Evolutionary conservation across 2,113 vertebrate genomes (phyloP).

Genomic region (Microtus ochrogaster): DNA sequence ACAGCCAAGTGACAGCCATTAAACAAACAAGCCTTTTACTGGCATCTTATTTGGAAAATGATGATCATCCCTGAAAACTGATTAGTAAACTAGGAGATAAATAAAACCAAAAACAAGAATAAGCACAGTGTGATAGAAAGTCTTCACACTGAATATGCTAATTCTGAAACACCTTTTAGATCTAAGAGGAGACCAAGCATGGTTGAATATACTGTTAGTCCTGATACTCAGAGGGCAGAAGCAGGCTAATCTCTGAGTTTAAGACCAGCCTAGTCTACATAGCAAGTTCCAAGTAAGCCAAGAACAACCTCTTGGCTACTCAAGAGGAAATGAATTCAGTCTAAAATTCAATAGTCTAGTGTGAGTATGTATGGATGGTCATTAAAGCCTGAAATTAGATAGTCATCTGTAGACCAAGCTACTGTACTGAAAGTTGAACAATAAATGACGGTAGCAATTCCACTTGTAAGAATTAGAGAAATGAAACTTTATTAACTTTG

Average conservation of each 20-base stretch:
- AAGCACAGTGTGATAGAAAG: not conserved
- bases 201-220: not conserved
- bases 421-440: not conserved
- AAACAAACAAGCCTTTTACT: not conserved
- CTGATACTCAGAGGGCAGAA: not conserved
- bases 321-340: not conserved
- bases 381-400: not conserved
- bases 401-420: not conserved
- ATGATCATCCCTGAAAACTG: not conserved
- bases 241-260: not conserved
- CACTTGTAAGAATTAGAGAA: not conserved
- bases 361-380: not conserved
- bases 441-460: not conserved
- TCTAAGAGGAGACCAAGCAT: not conserved
- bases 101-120: not conserved
- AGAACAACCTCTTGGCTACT: not conserved
- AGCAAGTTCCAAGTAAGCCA: not conserved
- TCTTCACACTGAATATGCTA: not conserved
- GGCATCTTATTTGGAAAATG: not conserved
- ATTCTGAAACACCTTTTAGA: not conserved
- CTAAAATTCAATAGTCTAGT: not conserved
- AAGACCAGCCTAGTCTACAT: not conserved
- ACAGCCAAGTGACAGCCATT: not conserved
- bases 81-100: not conserved
- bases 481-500: not conserved